Percentiles rank a stretch among this genome's conserved stretches.
These are phyloP conservation scores for Lomographa bimaculata DNA, from an alignment of 2,888 invertebrate species.

Conservation along the genomic window DNA sequence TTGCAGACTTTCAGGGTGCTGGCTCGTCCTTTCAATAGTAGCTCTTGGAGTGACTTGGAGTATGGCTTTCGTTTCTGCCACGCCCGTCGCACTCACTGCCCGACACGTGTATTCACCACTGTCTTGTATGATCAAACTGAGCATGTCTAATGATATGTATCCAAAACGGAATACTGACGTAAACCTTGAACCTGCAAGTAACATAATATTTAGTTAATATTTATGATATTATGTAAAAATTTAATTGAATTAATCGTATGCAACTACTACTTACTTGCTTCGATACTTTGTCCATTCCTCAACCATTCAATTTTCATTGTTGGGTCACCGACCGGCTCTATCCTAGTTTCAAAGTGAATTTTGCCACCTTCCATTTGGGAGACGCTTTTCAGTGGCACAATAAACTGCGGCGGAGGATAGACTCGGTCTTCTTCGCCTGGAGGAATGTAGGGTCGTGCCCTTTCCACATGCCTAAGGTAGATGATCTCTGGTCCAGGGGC, in stretches of 20 bases:
- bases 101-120: constrained; percentile 96
- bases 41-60: constrained; percentile 92
- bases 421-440: constrained; percentile 93
- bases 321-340: constrained; percentile 98
- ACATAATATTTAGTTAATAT: constrained; percentile 5
- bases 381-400: constrained; percentile 92
- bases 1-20: constrained; percentile 95
- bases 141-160: constrained; percentile 96
- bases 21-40: constrained; percentile 93
- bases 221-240: no score
- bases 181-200: constrained; percentile 93
- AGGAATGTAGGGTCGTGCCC: constrained; percentile 91
- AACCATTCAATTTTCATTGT: constrained; percentile 98
- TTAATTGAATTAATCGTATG: no score
- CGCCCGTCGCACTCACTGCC: constrained; percentile 93
- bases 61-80: constrained; percentile 92
- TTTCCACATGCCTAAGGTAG: constrained; percentile 95
- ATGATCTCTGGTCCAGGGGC: constrained; percentile 97
- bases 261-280: constrained; percentile 96
- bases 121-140: constrained; percentile 93
- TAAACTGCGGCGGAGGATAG: constrained; percentile 96
- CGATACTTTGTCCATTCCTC: constrained; percentile 94
- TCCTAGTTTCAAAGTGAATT: constrained; percentile 98
- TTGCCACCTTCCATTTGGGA: constrained; percentile 95
- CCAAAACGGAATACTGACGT: constrained; percentile 98